Evolutionary conservation across 2,888 invertebrate species (phyloP).

Genomic region (Polyommatus iphigenia): DNA sequence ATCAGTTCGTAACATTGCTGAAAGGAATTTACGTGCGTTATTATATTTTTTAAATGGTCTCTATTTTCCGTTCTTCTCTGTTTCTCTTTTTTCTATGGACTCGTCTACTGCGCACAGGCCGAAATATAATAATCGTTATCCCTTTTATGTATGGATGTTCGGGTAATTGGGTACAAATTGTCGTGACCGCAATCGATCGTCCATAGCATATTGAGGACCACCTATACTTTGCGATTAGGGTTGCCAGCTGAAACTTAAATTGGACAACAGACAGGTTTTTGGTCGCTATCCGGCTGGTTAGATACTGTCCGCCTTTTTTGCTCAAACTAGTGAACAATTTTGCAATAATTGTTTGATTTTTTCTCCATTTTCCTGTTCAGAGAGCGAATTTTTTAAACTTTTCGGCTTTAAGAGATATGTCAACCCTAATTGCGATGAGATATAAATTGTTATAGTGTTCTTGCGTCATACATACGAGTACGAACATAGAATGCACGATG

Average conservation of each 20-base stretch:
- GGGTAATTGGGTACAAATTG: slow-evolving; percentile 45
- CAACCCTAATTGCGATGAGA: slow-evolving; percentile 16
- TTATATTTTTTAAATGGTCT: neutral
- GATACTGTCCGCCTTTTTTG: neutral
- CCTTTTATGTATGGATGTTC: slow-evolving; percentile 35
- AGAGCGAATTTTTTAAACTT: neutral
- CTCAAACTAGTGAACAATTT: neutral
- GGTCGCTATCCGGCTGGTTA: neutral
- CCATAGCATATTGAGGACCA: slow-evolving; percentile 44
- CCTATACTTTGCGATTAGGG: slow-evolving; percentile 39
- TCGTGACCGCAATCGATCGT: slow-evolving; percentile 44
- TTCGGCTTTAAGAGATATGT: neutral
- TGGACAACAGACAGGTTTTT: neutral
- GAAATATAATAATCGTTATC: slow-evolving; percentile 1
- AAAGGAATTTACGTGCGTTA: neutral
- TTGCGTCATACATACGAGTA: slow-evolving; percentile 29
- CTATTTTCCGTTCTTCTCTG: too few relatives aligned
- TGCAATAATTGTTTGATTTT: neutral
- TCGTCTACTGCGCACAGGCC: neutral
- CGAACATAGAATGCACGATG: slow-evolving; percentile 22
- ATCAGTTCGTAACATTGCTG: neutral
- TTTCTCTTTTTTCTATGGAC: too few relatives aligned
- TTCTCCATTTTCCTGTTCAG: neutral
- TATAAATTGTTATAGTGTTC: slow-evolving; percentile 23
- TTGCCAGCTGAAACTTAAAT: neutral